Evolutionary conservation across 2,113 vertebrate species (phyloP).

Genomic region (Embiotoca jacksoni): DNA sequence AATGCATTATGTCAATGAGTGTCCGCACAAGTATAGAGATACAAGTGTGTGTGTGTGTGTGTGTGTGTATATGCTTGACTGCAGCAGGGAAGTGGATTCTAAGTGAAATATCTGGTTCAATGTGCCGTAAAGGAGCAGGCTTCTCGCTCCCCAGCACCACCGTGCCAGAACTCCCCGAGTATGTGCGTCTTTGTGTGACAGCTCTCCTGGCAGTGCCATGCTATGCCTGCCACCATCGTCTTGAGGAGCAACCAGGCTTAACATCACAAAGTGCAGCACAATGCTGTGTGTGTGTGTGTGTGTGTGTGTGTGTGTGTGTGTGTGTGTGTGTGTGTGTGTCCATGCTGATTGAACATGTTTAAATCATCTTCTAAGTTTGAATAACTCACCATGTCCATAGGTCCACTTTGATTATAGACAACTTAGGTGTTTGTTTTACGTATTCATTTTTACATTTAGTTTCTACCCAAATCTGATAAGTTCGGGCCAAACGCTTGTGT

Average conservation of each 20-base stretch:
- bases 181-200: constrained; percentile 48
- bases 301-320: constrained; percentile 11
- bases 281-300: constrained; percentile 8
- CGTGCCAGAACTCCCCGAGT: constrained; percentile 37
- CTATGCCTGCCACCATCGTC: constrained; percentile 35
- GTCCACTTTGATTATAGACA: background rate
- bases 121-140: constrained; percentile 56
- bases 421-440: background rate
- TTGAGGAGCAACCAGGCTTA: constrained; percentile 43
- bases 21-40: too few relatives aligned
- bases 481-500: too few relatives aligned
- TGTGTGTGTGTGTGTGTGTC: fast-evolving
- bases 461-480: background rate
- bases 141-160: constrained; percentile 33
- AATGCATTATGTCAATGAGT: too few relatives aligned
- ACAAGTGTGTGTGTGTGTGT: constrained; percentile 21
- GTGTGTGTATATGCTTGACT: constrained; percentile 47
- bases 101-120: constrained; percentile 79
- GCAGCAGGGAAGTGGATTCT: constrained; percentile 57
- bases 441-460: background rate
- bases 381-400: too few relatives aligned
- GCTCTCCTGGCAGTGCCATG: constrained; percentile 56
- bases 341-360: background rate
- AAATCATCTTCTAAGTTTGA: background rate
- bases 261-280: constrained; percentile 16